Percentiles rank a stretch among this genome's conserved stretches.
These are phyloP conservation scores for Tachypleus tridentatus DNA, from an alignment of 1,140 invertebrate species.

Conservation along the genomic window DNA sequence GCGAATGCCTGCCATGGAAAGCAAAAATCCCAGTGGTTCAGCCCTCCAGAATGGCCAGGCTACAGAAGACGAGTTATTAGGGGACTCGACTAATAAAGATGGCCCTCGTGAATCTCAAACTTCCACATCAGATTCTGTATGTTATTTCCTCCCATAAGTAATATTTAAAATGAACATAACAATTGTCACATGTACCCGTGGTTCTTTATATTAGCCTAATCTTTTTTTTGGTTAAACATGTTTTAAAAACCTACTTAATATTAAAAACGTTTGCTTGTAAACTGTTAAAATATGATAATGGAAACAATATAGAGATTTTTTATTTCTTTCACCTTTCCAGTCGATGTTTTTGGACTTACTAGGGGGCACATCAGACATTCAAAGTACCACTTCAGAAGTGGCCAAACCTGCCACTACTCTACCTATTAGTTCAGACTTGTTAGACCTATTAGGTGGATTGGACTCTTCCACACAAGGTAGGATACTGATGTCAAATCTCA, in stretches of 20 bases:
- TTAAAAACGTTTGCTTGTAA: no score
- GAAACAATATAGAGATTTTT: not conserved
- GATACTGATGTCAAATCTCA: no score
- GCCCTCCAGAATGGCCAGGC: constrained; percentile 20
- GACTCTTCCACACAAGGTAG: constrained; percentile 7
- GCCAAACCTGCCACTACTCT: constrained; percentile 25
- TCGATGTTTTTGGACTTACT: constrained; percentile 44
- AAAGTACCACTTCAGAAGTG: constrained; percentile 29
- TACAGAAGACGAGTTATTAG: constrained; percentile 16
- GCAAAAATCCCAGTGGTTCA: constrained; percentile 31
- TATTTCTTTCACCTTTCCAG: not conserved
- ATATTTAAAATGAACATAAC: no score
- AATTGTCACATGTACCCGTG: no score
- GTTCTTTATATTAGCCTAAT: no score
- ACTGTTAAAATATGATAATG: no score
- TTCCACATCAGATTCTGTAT: no score
- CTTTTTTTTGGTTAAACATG: no score
- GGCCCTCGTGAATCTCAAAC: no score
- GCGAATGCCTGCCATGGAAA: constrained; percentile 87
- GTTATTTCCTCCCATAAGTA: no score
- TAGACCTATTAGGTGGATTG: constrained; percentile 64
- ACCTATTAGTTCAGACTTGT: constrained; percentile 51
- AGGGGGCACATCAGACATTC: constrained; percentile 38
- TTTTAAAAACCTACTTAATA: no score
- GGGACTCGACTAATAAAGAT: constrained; percentile 13